Percentiles rank a stretch among this genome's conserved stretches.
Evolutionary conservation across 35 echinoderm and acorn worm species (phyloP).

Genomic region (Diadema setosum): DNA sequence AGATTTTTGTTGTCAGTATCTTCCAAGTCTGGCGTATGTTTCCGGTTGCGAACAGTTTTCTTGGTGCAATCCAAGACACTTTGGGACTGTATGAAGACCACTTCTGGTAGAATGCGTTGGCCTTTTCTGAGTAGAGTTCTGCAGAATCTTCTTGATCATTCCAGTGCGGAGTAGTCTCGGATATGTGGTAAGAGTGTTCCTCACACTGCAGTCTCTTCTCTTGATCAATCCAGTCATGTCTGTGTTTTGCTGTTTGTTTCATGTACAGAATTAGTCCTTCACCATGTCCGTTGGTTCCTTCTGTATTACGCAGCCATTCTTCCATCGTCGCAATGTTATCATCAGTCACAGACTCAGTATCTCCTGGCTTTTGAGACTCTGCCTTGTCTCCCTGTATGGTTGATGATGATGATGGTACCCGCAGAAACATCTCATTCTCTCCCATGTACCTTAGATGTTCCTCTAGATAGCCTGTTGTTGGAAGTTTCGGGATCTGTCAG

Average conservation of each 20-base stretch:
- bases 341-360: neutral
- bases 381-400: neutral
- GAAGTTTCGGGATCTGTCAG: neutral
- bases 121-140: neutral
- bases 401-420: too few relatives aligned
- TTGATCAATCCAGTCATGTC: neutral
- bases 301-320: neutral
- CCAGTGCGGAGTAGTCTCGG: neutral
- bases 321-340: neutral
- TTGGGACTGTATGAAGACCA: neutral
- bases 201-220: too few relatives aligned
- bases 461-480: constrained; percentile 50
- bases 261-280: neutral
- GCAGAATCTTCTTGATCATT: neutral
- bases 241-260: neutral
- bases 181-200: too few relatives aligned
- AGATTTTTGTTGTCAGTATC: neutral
- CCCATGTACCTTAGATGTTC: constrained; percentile 39
- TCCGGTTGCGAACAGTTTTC: neutral
- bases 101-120: neutral
- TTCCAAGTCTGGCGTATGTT: neutral
- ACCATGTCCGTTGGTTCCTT: neutral
- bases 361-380: neutral
- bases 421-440: neutral
- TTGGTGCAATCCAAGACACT: neutral